Evolutionary conservation across 1,140 invertebrate genomes (phyloP).

Genomic region (Andrena cerasifolii): DNA sequence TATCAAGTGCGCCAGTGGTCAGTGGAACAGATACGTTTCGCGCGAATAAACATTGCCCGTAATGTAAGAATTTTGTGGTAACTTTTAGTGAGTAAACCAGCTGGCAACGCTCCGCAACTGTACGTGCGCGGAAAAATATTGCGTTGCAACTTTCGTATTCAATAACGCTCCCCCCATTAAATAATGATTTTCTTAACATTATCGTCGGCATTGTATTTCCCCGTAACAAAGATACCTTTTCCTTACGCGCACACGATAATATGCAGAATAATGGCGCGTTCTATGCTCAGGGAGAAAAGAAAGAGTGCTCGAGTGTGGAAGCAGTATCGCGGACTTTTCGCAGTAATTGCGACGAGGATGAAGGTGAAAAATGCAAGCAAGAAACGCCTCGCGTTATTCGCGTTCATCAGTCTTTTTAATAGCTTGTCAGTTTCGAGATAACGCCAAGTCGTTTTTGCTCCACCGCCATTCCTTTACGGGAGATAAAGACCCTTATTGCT

Average conservation of each 20-base stretch:
- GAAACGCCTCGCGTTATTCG: constrained; percentile 25
- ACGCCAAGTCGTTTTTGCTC: constrained; percentile 31
- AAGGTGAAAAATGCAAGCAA: constrained; percentile 17
- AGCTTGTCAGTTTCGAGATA: constrained; percentile 35
- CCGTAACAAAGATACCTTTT: not conserved
- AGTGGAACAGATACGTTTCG: too few relatives aligned
- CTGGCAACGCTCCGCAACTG: too few relatives aligned
- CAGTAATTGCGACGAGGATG: not conserved
- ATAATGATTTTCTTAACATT: not conserved
- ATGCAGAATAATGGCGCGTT: not conserved
- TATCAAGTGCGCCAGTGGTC: too few relatives aligned
- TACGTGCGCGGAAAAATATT: too few relatives aligned
- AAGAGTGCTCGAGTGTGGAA: not conserved
- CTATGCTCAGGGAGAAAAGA: not conserved
- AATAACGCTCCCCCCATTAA: too few relatives aligned
- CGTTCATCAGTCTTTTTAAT: constrained; percentile 45
- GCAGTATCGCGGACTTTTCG: constrained; percentile 1
- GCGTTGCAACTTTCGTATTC: too few relatives aligned
- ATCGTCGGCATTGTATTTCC: not conserved
- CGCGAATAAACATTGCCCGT: too few relatives aligned
- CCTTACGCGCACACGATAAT: not conserved
- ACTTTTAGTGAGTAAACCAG: too few relatives aligned
- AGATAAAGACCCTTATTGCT: constrained; percentile 20
- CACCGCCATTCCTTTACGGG: not conserved
- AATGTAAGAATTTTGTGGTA: too few relatives aligned